These are phyloP conservation scores for Geothlypis trichas DNA, from an alignment of 2,113 vertebrate genomes.

Conservation along the genomic window DNA sequence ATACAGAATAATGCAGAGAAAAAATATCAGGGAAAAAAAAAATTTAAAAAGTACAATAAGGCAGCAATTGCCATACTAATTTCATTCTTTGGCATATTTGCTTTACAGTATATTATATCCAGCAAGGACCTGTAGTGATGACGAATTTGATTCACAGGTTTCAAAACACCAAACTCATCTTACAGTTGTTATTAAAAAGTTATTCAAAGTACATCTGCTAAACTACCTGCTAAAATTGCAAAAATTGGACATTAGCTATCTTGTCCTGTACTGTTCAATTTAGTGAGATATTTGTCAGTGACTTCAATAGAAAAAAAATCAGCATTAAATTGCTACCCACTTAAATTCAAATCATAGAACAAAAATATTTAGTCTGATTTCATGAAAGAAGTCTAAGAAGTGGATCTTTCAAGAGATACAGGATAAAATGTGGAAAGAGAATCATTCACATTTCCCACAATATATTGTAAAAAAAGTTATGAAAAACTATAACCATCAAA, in stretches of 20 bases:
- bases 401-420: not conserved
- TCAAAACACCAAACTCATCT: not conserved
- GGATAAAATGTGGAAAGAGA: fast-evolving
- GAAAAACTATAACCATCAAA: not conserved
- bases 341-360: not conserved
- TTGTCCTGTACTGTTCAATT: not conserved
- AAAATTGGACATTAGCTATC: not conserved
- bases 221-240: not conserved
- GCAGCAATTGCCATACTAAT: not conserved
- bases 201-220: not conserved
- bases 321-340: not conserved
- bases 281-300: not conserved
- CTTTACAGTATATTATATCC: not conserved
- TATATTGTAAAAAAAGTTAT: not conserved
- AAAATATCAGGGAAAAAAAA: not conserved
- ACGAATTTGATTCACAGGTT: not conserved
- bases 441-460: not conserved
- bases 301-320: not conserved
- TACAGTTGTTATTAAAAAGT: not conserved
- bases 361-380: not conserved
- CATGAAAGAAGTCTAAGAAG: not conserved
- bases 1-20: not conserved
- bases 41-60: not conserved
- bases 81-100: not conserved
- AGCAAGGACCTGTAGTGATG: not conserved